Percentiles rank a stretch among this genome's conserved stretches.
phyloP scores from a whole-genome alignment of 2,113 vertebrate species.

The Calidris pugnax region DNA sequence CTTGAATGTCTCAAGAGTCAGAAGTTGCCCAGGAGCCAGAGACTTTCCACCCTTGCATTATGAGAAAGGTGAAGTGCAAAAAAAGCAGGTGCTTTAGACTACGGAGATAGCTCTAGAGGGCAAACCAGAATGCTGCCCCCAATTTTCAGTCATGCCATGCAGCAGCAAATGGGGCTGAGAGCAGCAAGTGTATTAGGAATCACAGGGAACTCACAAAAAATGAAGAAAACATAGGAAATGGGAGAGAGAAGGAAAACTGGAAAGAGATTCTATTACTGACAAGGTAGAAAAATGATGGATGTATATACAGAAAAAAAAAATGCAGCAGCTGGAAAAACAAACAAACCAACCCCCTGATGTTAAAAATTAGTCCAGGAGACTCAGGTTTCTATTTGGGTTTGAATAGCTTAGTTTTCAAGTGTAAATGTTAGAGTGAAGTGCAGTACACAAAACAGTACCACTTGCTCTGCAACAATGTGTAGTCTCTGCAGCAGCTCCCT shows the following conservation, averaged over 20 bases:
- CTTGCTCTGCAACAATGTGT: not conserved
- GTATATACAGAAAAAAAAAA: not conserved
- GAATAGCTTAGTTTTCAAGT: not conserved
- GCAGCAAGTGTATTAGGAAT: not conserved
- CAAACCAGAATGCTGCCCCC: not conserved
- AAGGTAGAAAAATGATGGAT: not conserved
- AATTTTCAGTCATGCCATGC: not conserved
- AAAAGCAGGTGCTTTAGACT: not conserved
- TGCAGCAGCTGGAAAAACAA: not conserved
- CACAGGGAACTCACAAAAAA: not conserved
- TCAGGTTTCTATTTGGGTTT: not conserved
- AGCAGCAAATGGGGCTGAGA: not conserved
- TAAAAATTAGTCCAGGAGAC: not conserved
- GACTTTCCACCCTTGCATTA: not conserved
- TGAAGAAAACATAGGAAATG: not conserved
- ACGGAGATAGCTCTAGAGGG: not conserved
- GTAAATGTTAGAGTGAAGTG: not conserved
- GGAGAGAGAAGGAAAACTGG: not conserved
- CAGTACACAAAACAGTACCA: slow-evolving; percentile 9
- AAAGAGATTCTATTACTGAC: not conserved
- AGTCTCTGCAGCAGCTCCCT: slow-evolving; percentile 12
- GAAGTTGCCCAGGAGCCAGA: not conserved
- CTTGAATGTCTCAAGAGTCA: not conserved
- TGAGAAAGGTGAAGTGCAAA: not conserved
- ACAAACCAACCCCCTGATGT: not conserved